Conservation (phyloP, 2,113 vertebrate species). For the Anseranas semipalmata region DNA sequence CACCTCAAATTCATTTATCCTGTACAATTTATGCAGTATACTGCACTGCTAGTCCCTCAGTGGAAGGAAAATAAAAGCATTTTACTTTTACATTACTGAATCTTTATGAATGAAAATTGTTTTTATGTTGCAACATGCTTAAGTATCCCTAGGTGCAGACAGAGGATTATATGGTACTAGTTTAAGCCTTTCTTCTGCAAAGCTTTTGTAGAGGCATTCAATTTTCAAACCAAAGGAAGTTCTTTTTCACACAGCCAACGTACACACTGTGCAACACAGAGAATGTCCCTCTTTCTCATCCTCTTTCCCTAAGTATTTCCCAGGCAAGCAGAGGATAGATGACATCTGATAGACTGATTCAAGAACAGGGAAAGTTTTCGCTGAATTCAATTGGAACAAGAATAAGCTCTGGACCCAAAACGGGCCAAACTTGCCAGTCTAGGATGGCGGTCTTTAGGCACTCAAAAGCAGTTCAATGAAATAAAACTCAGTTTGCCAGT, state of each 20-base stretch:
- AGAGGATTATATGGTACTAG: not conserved
- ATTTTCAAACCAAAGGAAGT: not conserved
- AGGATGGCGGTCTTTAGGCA: not conserved
- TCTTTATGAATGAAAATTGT: fast-evolving
- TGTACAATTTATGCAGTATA: not conserved
- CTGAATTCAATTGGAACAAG: fast-evolving
- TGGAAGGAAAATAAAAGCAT: not conserved
- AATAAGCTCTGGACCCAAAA: fast-evolving
- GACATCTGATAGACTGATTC: not conserved
- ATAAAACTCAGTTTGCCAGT: not conserved
- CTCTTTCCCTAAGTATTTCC: not conserved
- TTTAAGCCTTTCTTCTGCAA: not conserved
- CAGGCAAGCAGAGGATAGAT: fast-evolving
- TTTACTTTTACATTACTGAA: not conserved
- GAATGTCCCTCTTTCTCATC: not conserved
- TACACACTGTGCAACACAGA: not conserved
- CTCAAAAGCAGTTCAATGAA: not conserved
- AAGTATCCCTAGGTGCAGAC: not conserved
- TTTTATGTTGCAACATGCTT: not conserved
- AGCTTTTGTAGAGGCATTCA: not conserved
- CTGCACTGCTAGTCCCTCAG: not conserved
- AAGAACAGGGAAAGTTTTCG: not conserved
- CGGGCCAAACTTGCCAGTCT: not conserved
- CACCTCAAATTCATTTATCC: not conserved
- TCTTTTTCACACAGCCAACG: not conserved